phyloP scores from a whole-genome alignment of 2,113 vertebrate genomes.

The Daboia siamensis region DNA sequence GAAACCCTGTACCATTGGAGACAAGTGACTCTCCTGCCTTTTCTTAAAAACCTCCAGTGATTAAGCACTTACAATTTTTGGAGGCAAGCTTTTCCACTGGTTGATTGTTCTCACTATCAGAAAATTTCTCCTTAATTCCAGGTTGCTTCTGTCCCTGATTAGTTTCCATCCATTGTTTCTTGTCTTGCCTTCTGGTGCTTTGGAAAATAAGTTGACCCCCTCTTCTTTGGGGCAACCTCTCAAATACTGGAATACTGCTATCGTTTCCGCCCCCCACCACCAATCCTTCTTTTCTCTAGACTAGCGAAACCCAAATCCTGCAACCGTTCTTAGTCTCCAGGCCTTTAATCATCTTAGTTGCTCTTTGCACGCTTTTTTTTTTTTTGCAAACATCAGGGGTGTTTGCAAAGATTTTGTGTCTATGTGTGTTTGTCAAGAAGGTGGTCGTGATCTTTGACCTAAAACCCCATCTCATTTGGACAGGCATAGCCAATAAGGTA shows the following conservation, averaged over 20 bases:
- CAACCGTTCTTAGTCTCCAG: too few relatives aligned
- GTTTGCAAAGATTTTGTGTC: not conserved
- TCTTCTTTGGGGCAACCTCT: not conserved
- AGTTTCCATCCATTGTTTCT: not conserved
- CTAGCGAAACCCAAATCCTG: not conserved
- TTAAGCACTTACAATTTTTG: not conserved
- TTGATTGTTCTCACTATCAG: not conserved
- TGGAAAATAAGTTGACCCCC: not conserved
- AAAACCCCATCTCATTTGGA: not conserved
- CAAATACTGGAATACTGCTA: not conserved
- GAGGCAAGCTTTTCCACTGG: not conserved
- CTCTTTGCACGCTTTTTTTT: not conserved
- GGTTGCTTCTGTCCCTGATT: not conserved
- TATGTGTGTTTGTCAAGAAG: not conserved
- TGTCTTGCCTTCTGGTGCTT: not conserved
- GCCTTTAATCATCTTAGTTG: too few relatives aligned
- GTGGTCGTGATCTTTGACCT: not conserved
- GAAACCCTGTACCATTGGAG: not conserved
- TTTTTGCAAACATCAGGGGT: not conserved
- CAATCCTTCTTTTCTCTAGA: not conserved
- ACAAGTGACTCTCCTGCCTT: not conserved
- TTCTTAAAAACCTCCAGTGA: not conserved
- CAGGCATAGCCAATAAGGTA: not conserved
- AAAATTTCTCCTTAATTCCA: not conserved
- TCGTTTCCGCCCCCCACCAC: not conserved